A percentile compares a stretch with the other conserved stretches of the same genome.
Evolutionary conservation across 2,888 invertebrate species (phyloP).

Genomic region (Andrena haemorrhoa): DNA sequence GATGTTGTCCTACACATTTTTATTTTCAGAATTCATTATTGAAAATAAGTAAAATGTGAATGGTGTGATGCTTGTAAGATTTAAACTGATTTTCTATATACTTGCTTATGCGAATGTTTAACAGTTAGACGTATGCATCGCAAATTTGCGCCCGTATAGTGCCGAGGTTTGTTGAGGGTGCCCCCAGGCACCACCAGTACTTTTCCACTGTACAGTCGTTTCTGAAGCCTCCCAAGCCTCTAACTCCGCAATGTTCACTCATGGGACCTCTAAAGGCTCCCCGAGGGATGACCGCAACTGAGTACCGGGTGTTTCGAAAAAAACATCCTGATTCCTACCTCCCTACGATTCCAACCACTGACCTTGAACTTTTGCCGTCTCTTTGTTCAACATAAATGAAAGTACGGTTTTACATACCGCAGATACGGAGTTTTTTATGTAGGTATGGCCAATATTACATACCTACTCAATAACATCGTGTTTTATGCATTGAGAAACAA

Average conservation of each 20-base stretch:
- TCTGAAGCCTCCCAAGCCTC: constrained; percentile 13
- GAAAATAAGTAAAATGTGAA: background rate
- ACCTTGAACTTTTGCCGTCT: background rate
- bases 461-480: no score
- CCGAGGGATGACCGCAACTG: constrained; percentile 21
- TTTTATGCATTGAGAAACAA: no score
- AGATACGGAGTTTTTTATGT: no score
- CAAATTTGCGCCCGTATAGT: background rate
- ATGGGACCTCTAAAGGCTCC: constrained; percentile 6
- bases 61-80: background rate
- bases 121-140: background rate
- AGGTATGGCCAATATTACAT: no score
- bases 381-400: no score
- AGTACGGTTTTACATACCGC: no score
- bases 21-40: no score
- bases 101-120: background rate
- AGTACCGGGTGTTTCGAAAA: background rate
- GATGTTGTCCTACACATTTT: background rate
- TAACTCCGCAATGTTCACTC: constrained; percentile 19
- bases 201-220: constrained; percentile 24
- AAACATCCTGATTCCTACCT: background rate
- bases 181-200: constrained; percentile 5
- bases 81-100: background rate
- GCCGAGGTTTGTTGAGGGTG: constrained; percentile 7
- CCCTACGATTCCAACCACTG: background rate